Evolutionary conservation across 1,140 invertebrate species (phyloP).

Genomic region (Trissolcus basalis): DNA sequence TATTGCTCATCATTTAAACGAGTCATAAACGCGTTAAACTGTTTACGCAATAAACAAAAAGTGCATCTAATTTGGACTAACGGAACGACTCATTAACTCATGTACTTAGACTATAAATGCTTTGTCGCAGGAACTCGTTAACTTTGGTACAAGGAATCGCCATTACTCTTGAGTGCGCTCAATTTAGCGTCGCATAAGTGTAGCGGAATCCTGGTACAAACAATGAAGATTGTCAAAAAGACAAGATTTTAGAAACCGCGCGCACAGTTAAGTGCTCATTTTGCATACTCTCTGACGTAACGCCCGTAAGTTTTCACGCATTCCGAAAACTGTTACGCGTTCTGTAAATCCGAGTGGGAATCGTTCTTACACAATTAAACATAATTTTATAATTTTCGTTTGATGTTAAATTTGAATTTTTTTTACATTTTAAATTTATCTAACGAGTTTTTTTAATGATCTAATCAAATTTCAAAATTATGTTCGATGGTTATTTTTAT

Average conservation of each 20-base stretch:
- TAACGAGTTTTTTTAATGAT: too few species aligned
- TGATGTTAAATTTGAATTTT: too few species aligned
- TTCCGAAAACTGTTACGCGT: not conserved
- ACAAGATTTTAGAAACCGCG: slow-evolving; percentile 48
- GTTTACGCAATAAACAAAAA: slow-evolving; percentile 20
- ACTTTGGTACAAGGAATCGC: slow-evolving; percentile 61
- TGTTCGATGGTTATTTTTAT: too few species aligned
- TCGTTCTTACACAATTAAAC: too few species aligned
- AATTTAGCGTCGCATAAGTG: slow-evolving; percentile 51
- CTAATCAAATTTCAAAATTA: too few species aligned
- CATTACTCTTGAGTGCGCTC: slow-evolving; percentile 59
- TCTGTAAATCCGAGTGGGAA: too few species aligned
- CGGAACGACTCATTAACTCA: slow-evolving; percentile 49
- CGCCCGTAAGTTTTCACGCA: not conserved
- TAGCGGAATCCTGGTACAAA: slow-evolving; percentile 57
- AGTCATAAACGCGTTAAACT: too few species aligned
- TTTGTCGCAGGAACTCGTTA: slow-evolving; percentile 62
- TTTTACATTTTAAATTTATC: too few species aligned
- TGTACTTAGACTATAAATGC: slow-evolving; percentile 47
- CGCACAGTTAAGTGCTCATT: slow-evolving; percentile 15
- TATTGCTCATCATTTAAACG: too few species aligned
- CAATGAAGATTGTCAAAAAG: slow-evolving; percentile 46
- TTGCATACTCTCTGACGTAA: slow-evolving; percentile 12
- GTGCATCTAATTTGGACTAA: slow-evolving; percentile 39
- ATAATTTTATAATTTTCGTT: too few species aligned